These are phyloP conservation scores for Drosophila ananassae DNA, from an alignment of 1,140 invertebrate genomes.

Conservation along the genomic window DNA sequence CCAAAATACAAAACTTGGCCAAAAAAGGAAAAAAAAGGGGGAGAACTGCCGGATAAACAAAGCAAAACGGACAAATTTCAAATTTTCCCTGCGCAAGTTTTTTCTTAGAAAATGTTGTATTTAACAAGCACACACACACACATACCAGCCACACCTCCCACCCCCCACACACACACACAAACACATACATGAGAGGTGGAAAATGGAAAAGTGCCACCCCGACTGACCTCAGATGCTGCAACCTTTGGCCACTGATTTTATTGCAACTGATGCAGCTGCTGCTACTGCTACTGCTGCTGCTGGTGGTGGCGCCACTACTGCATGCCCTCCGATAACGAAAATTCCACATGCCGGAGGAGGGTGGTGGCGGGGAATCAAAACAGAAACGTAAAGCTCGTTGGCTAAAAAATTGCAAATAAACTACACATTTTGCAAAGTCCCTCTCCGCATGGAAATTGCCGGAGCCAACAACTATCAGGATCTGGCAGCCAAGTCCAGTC, in stretches of 20 bases:
- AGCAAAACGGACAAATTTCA: conserved; percentile 64
- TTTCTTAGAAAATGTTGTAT: conserved; percentile 72
- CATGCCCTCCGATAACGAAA: conserved; percentile 76
- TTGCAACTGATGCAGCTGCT: conserved; percentile 74
- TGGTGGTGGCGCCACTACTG: conserved; percentile 58
- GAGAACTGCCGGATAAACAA: conserved; percentile 28
- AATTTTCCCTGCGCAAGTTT: conserved; percentile 71
- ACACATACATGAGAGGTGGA: conserved; percentile 6
- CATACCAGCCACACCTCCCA: background rate
- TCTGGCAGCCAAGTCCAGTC: conserved; percentile 62
- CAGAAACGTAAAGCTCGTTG: conserved; percentile 76
- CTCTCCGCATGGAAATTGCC: conserved; percentile 63
- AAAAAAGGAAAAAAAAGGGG: conserved; percentile 11
- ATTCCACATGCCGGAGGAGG: conserved; percentile 61
- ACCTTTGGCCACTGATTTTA: conserved; percentile 82
- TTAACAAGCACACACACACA: conserved; percentile 63
- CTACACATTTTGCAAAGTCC: conserved; percentile 71
- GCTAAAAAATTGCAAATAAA: conserved; percentile 81
- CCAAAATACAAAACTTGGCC: conserved; percentile 44
- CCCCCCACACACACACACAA: conserved; percentile 20
- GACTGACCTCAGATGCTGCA: conserved; percentile 78
- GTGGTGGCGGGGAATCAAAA: conserved; percentile 40
- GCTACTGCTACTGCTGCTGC: too few species aligned
- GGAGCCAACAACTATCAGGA: conserved; percentile 72
- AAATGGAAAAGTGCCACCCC: conserved; percentile 54